Evolutionary conservation across 2,888 invertebrate species (phyloP).

Genomic region (Sminthurinus aureus): DNA sequence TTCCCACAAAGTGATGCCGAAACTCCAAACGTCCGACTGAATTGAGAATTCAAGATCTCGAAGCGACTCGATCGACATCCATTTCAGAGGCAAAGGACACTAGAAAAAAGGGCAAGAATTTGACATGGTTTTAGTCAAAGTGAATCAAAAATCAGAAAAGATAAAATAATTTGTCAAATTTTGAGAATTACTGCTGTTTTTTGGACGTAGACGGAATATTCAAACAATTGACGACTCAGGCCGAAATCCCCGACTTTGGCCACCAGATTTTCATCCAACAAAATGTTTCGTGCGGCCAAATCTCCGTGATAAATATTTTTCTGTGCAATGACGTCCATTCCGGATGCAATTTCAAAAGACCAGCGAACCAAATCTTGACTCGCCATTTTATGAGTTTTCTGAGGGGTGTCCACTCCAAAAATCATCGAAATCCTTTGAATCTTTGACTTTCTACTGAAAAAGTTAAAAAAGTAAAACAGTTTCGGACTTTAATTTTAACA

Average conservation of each 20-base stretch:
- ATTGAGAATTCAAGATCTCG: conserved; percentile 41
- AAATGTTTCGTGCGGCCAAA: conserved; percentile 28
- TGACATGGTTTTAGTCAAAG: neutral
- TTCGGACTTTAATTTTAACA: too few species aligned
- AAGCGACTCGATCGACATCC: conserved; percentile 41
- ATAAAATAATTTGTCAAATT: too few species aligned
- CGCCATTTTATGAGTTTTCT: neutral
- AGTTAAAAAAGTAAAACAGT: too few species aligned
- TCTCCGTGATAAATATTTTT: conserved; percentile 36
- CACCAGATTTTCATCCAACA: neutral
- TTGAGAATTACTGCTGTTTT: neutral
- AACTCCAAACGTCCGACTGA: conserved; percentile 40
- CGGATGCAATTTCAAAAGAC: conserved; percentile 17
- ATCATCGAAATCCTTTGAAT: too few species aligned
- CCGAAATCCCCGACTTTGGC: conserved; percentile 39
- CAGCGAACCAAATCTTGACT: conserved; percentile 14
- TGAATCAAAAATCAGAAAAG: too few species aligned
- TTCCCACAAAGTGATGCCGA: conserved; percentile 39
- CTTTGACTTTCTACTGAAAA: too few species aligned
- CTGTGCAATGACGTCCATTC: conserved; percentile 18
- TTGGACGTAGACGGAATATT: conserved; percentile 26
- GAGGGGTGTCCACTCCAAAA: too few species aligned
- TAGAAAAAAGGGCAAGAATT: neutral
- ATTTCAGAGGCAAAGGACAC: conserved; percentile 44
- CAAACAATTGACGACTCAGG: neutral